Base-by-base conservation (phyloP, 2,113 vertebrate genomes). In the Kryptolebias marmoratus region DNA sequence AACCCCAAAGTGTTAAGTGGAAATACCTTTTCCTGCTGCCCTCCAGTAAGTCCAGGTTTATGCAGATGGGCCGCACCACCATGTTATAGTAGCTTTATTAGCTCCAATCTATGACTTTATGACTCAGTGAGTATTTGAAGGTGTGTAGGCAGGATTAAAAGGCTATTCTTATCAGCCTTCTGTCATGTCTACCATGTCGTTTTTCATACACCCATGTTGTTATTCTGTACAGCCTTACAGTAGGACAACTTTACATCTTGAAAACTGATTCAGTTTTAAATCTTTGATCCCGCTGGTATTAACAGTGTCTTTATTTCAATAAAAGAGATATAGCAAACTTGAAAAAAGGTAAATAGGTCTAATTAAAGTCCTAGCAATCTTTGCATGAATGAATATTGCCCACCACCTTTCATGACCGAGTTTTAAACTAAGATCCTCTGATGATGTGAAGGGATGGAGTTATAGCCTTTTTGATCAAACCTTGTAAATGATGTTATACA, bases 281-380 rank as follows among this genome's bases (percentile, higher is more conserved):
- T 48, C 36, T 63, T 27, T 11, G 68, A 62, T 61, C 53, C 22
- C 58, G 53, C 69, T 55, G 27, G 73, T 73, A 64, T 75, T 69
- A 74, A 59, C 47, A 64, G 73, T 79, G 75, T 82, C 77, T 64
- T 83, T 76, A 77, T 86, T 89, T 83, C 68, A 71, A 62, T 49
- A 64, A 70, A 58, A 39, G 11, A 57, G 71, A 79, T 84, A 67
- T 53, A 18, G 48, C 74, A 39, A 22, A 65, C 76, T 83, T 80
- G 67, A 64, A 69, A 80, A 74, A 73, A 79, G 56, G 9, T 64
- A 42, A 42, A 42, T 42, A 42, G 39, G 39, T 42, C 10, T 1
- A 42, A 42, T 42, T 9, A 42, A 42, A 42, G 39, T 42, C 10
- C 39, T 10, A 10, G 39, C 39, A 42, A 42, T 42, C 10, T 9